Evolutionary conservation across 2,888 invertebrate species (phyloP).

Genomic region (Patella depressa): DNA sequence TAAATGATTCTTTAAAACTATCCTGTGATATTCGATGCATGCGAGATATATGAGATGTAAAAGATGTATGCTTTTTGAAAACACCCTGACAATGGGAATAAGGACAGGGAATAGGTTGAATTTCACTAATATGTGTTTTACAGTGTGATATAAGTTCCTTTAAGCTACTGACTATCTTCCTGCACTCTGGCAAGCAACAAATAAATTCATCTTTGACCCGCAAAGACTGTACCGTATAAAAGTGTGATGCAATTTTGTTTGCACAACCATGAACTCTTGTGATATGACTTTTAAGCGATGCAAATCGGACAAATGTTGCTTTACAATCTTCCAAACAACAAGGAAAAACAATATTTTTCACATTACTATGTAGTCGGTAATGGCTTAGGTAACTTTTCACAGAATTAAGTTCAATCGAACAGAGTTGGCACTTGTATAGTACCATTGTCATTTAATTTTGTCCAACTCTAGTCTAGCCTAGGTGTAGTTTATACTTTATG

Average conservation of each 20-base stretch:
- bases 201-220: background rate
- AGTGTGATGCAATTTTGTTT: too few relatives aligned
- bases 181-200: background rate
- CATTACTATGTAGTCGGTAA: background rate
- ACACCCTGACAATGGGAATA: background rate
- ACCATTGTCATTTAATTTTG: too few relatives aligned
- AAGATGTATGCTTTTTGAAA: background rate
- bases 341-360: background rate
- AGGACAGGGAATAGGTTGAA: background rate
- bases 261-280: background rate
- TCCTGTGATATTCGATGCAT: background rate
- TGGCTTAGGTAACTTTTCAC: background rate
- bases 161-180: background rate
- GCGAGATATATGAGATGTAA: background rate
- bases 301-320: background rate
- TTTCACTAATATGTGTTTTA: background rate
- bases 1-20: constrained; percentile 4
- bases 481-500: too few relatives aligned
- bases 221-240: too few relatives aligned
- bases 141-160: background rate
- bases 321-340: background rate
- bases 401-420: background rate
- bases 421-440: background rate
- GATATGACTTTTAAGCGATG: background rate
- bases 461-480: too few relatives aligned